These are phyloP conservation scores for Phyllotreta striolata DNA, from an alignment of 2,888 invertebrate genomes.

Conservation along the genomic window DNA sequence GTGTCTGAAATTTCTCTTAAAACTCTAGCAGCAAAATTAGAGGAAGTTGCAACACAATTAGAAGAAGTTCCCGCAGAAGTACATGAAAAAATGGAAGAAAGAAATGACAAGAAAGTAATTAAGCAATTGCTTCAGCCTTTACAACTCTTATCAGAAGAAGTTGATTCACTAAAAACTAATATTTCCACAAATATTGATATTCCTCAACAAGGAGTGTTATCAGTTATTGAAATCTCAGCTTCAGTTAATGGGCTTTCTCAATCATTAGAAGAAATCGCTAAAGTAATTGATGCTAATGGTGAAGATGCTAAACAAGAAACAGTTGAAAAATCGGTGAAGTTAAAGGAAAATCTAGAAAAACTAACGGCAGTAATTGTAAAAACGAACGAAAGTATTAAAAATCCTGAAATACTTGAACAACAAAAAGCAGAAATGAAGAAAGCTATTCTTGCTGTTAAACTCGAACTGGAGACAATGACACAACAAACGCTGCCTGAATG, in stretches of 20 bases:
- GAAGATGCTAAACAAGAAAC: conserved; percentile 13
- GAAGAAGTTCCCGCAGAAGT: not conserved
- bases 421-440: conserved; percentile 18
- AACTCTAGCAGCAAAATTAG: conserved; percentile 28
- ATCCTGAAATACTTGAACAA: conserved; percentile 23
- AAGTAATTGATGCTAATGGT: not conserved
- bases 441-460: conserved; percentile 20
- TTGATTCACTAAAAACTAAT: conserved; percentile 34
- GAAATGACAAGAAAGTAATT: conserved; percentile 11
- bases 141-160: conserved; percentile 29
- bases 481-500: conserved; percentile 25
- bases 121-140: conserved; percentile 27
- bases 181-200: conserved; percentile 30
- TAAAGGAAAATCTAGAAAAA: conserved; percentile 28
- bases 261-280: conserved; percentile 18
- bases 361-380: conserved; percentile 26
- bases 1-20: conserved; percentile 30
- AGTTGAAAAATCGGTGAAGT: conserved; percentile 6
- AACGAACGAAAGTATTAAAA: conserved; percentile 13
- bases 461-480: conserved; percentile 31
- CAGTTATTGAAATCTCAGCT: conserved; percentile 35
- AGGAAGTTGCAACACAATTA: conserved; percentile 22
- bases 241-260: conserved; percentile 12
- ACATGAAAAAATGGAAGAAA: not conserved
- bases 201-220: conserved; percentile 36